These are phyloP conservation scores for Drosophila lutescens DNA, from an alignment of 2,888 invertebrate genomes.

Conservation along the genomic window DNA sequence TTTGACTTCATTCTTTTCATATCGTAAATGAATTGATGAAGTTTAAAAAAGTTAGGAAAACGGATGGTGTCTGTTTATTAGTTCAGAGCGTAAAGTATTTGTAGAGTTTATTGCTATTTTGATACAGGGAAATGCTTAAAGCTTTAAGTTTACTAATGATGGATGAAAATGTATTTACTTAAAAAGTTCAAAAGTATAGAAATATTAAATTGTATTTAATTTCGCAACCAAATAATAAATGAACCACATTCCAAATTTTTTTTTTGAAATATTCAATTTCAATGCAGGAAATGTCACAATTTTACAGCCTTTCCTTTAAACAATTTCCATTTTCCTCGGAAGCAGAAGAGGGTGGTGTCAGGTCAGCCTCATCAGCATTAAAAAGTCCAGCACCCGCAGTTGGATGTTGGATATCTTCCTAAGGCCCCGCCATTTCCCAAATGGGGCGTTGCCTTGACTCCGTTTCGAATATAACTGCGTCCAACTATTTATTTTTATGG, in stretches of 20 bases:
- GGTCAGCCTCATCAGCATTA: constrained; percentile 59
- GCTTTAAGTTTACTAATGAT: neutral
- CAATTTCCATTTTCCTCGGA: neutral
- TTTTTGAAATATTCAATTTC: neutral
- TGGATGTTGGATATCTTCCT: neutral
- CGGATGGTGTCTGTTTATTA: neutral
- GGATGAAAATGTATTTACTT: neutral
- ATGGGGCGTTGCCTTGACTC: constrained; percentile 51
- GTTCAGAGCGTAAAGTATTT: constrained; percentile 1
- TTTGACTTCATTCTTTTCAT: constrained; percentile 28
- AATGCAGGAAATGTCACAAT: neutral
- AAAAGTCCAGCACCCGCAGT: constrained; percentile 40
- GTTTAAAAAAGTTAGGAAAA: constrained; percentile 23
- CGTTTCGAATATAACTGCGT: constrained; percentile 56
- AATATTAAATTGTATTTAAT: too few species aligned
- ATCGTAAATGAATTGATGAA: constrained; percentile 33
- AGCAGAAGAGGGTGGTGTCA: neutral
- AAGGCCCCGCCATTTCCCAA: constrained; percentile 1
- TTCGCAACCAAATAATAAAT: too few species aligned
- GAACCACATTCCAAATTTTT: too few species aligned
- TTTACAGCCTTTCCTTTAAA: constrained; percentile 1
- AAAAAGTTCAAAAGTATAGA: neutral
- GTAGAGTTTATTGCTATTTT: neutral
- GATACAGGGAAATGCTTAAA: neutral
- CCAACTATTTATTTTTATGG: constrained; percentile 76